These are phyloP conservation scores for Torymus texanus DNA, from an alignment of 2,888 invertebrate genomes.

Conservation along the genomic window DNA sequence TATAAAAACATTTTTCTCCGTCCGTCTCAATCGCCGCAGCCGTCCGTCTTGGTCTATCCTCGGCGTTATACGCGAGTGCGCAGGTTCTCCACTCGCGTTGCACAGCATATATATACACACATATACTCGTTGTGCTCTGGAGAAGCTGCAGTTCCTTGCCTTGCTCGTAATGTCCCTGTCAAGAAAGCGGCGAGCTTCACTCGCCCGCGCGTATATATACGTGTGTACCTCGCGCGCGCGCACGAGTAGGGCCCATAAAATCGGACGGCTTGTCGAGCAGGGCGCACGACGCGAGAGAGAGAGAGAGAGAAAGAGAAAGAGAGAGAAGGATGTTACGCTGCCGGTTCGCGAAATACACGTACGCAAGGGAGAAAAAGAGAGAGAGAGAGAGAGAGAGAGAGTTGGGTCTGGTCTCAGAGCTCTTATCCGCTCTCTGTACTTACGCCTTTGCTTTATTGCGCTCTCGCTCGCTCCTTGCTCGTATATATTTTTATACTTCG, in stretches of 20 bases:
- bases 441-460: slow-evolving; percentile 53
- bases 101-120: too few species aligned
- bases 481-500: slow-evolving; percentile 50
- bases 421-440: slow-evolving; percentile 47
- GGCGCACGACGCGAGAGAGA: slow-evolving; percentile 55
- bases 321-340: slow-evolving; percentile 25
- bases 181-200: slow-evolving; percentile 70
- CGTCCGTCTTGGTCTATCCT: slow-evolving; percentile 44
- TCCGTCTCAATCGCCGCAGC: slow-evolving; percentile 31
- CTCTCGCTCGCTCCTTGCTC: slow-evolving; percentile 40
- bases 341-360: slow-evolving; percentile 30
- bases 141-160: slow-evolving; percentile 3
- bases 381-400: slow-evolving; percentile 31
- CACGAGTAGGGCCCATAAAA: slow-evolving; percentile 65
- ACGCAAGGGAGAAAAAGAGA: slow-evolving; percentile 12
- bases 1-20: slow-evolving; percentile 21
- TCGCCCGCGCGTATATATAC: slow-evolving; percentile 53
- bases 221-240: neutral
- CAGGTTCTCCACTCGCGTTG: neutral
- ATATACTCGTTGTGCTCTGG: neutral
- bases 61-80: slow-evolving; percentile 3
- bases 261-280: slow-evolving; percentile 65
- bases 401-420: neutral
- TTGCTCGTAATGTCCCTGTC: slow-evolving; percentile 71
- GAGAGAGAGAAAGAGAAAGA: slow-evolving; percentile 19